Evolutionary conservation across 2,888 invertebrate genomes (phyloP), one percentile per base, ranked within the genome.

Genomic region (Lamellibrachia satsuma): DNA sequence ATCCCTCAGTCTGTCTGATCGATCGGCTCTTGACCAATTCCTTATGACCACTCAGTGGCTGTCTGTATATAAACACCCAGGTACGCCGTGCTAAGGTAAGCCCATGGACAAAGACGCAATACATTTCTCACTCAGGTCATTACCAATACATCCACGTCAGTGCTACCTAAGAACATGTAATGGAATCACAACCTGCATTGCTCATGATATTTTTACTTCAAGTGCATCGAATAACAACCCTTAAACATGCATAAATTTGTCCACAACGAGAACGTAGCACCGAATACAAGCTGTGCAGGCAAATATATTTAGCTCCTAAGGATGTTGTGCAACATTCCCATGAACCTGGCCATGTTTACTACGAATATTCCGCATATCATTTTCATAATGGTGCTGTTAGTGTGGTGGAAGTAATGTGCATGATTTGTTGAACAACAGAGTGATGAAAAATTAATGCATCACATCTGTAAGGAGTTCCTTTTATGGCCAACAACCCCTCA

Each of bases 211-310:
- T 75, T 75, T 75, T 75, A 75, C 75, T 22, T 75, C 75, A 22
- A 15, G 22, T 75, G 75, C 75, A 22, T 75, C 22, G 75, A 75
- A n/a, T 75, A 22, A 75, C 75, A 75, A 75, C 75, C 75, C 75
- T 75, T 75, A 75, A n/a, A 75, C 75, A 75, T 75, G 75, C 75
- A 75, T 75, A 75, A 75, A 75, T 75, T 75, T 75, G 75, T 75
- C 75, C 6, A 15, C n/a, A n/a, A 75, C 75, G 11, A 75, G 75
- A 15, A 22, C 22, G 1, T 75, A 75, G 6, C 75, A 22, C 75
- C 22, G 6, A 15, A 75, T 6, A 75, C 75, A 75, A 22, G 75
- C 75, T 75, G 75, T 22, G 75, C 22, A 22, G 22, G 75, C 22
- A 75, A 75, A 75, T 22, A 75, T 75, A 75, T 75, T 75, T 75